These are phyloP conservation scores for Pyrocoelia pectoralis DNA, from an alignment of 2,888 invertebrate species.

Conservation along the genomic window DNA sequence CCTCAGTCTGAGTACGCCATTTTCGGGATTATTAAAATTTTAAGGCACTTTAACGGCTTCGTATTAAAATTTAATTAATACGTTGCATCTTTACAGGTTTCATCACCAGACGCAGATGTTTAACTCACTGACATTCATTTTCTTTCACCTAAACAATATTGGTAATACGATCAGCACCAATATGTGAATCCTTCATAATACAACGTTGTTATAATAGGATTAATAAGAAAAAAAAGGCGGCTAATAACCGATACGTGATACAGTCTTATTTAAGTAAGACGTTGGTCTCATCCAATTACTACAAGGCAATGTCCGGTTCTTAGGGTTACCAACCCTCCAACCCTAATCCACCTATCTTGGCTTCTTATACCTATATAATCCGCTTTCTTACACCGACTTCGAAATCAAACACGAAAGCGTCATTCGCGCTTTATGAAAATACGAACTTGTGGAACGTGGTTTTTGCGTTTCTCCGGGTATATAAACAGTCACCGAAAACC, in stretches of 20 bases:
- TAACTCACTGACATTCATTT: constrained; percentile 28
- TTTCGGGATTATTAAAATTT: constrained; percentile 51
- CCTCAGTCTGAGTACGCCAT: constrained; percentile 37
- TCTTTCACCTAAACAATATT: constrained; percentile 5
- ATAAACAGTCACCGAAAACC: background rate
- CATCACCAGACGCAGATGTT: constrained; percentile 24
- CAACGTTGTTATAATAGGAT: constrained; percentile 40
- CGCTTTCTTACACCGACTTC: constrained; percentile 43
- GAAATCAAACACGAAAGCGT: constrained; percentile 27
- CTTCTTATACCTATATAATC: constrained; percentile 51
- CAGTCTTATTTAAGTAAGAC: constrained; percentile 52
- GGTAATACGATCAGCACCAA: constrained; percentile 21
- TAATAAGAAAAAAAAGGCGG: constrained; percentile 45
- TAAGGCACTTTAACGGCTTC: constrained; percentile 44
- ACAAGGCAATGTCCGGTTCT: constrained; percentile 50
- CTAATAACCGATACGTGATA: constrained; percentile 57
- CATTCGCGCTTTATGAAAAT: constrained; percentile 16
- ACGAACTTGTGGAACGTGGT: background rate
- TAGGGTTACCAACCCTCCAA: constrained; percentile 55
- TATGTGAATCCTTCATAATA: constrained; percentile 27
- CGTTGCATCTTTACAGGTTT: constrained; percentile 41
- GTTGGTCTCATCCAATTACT: constrained; percentile 57
- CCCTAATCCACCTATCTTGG: constrained; percentile 45
- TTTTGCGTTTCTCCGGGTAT: background rate
- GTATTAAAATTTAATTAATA: constrained; percentile 49